Conservation (phyloP, 2,113 vertebrate species). For the Phrynocephalus versicolor region DNA sequence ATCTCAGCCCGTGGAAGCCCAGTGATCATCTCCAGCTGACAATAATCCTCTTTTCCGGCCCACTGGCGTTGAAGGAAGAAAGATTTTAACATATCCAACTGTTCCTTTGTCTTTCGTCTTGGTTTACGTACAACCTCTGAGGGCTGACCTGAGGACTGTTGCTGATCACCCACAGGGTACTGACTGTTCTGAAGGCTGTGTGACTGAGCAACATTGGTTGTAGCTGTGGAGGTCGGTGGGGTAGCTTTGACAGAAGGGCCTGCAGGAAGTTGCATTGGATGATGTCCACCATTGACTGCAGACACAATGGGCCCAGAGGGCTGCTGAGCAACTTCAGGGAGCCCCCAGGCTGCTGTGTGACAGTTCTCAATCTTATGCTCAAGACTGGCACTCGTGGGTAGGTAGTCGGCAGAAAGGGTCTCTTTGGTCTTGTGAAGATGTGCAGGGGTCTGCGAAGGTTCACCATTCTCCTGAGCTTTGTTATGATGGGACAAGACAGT, state of each 20-base stretch:
- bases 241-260: neutral
- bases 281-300: neutral
- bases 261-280: neutral
- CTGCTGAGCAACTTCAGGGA: conserved; percentile 28
- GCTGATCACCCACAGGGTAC: neutral
- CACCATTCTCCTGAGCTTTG: conserved; percentile 43
- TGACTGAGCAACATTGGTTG: neutral
- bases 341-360: conserved; percentile 49
- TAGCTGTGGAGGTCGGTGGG: neutral
- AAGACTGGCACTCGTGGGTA: conserved; percentile 34
- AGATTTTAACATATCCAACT: conserved; percentile 86
- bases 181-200: conserved; percentile 42
- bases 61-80: conserved; percentile 88
- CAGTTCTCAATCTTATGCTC: conserved; percentile 16
- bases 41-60: conserved; percentile 87
- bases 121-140: conserved; percentile 68
- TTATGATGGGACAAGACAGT: neutral
- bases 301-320: neutral
- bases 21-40: conserved; percentile 82
- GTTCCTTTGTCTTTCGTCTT: conserved; percentile 88
- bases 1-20: conserved; percentile 87
- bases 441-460: conserved; percentile 41
- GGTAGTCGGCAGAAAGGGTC: conserved; percentile 60
- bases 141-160: conserved; percentile 33
- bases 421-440: conserved; percentile 54